Base-by-base conservation (phyloP, 2,888 invertebrate species). In the Sepiola atlantica region DNA sequence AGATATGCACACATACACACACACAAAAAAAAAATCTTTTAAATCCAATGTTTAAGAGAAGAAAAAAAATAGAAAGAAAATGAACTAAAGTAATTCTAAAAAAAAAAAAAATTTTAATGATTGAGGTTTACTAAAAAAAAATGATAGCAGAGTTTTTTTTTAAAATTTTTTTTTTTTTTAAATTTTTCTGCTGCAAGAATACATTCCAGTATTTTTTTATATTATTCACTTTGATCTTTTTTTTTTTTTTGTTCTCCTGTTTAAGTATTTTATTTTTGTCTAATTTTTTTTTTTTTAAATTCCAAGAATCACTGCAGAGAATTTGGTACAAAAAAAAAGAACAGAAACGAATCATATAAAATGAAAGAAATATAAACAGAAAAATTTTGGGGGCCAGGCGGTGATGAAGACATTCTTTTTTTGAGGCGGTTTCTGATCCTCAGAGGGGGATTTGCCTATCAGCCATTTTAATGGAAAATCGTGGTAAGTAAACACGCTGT, bases 121-220 rank as follows among this genome's bases (percentile, higher is more conserved):
- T 77, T 77, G 77, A 77, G 77, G 77, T 77, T 77, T 77, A 77
- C 77, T n/a, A 77, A 77, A 32, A 32, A 77, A 77, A 77, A 32
- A 32, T 77, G 77, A n/a, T 77, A 77, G 77, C 77, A 77, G 77
- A 77, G 16, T n/a, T 77, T 77, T 77, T 77, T 77, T 77, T 28
- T 77, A 28, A 28, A n/a, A n/a, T 14, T 1, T 32, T 77, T 32
- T 32, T 77, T 77, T 77, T n/a, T n/a, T 77, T 77, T 77, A 1
- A n/a, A 77, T 77, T n/a, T n/a, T 77, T 18, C 77, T 77, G 77
- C n/a, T 77, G 77, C 77, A 77, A 77, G 16, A 45, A 77, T 32
- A 77, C 77, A 77, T 77, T 77, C 77, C 77, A 77, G 77, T 77
- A 77, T 77, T 77, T 77, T 77, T 77, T 77, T 77, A 77, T 77